Evolutionary conservation across 2,113 vertebrate genomes (phyloP).

Genomic region (Panurus biarmicus): DNA sequence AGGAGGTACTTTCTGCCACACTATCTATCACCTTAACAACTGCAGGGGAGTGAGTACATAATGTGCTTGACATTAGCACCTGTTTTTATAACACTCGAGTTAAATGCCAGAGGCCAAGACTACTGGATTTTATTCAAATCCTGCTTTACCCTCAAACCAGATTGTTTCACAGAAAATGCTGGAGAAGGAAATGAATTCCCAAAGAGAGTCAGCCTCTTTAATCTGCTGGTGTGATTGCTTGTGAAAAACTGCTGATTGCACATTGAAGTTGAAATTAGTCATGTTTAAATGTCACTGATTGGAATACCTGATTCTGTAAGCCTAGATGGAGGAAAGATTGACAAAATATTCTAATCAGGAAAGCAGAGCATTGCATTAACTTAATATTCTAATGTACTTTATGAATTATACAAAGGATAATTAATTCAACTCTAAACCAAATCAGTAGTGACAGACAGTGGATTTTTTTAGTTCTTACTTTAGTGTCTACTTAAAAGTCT

Average conservation of each 20-base stretch:
- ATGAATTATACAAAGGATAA: slow-evolving; percentile 44
- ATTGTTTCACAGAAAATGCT: not conserved
- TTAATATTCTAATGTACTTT: slow-evolving; percentile 28
- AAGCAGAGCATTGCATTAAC: not conserved
- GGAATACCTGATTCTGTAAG: not conserved
- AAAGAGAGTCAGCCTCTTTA: not conserved
- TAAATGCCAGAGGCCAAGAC: slow-evolving; percentile 14
- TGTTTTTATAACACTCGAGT: slow-evolving; percentile 30
- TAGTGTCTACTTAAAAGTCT: not conserved
- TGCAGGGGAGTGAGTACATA: not conserved
- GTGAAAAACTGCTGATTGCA: slow-evolving; percentile 35
- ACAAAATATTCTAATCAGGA: slow-evolving; percentile 49
- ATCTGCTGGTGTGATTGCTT: not conserved
- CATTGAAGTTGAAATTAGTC: not conserved
- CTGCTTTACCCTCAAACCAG: not conserved
- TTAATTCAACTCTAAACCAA: not conserved
- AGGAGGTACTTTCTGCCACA: not conserved
- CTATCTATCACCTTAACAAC: slow-evolving; percentile 50
- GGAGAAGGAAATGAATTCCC: not conserved
- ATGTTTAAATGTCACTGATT: slow-evolving; percentile 29
- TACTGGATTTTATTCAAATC: slow-evolving; percentile 21
- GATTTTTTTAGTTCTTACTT: not conserved
- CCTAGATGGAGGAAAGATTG: slow-evolving; percentile 15
- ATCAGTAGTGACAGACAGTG: not conserved
- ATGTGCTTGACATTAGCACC: slow-evolving; percentile 42